Conservation (phyloP, 1,140 invertebrate genomes). For the Tribolium madens region DNA sequence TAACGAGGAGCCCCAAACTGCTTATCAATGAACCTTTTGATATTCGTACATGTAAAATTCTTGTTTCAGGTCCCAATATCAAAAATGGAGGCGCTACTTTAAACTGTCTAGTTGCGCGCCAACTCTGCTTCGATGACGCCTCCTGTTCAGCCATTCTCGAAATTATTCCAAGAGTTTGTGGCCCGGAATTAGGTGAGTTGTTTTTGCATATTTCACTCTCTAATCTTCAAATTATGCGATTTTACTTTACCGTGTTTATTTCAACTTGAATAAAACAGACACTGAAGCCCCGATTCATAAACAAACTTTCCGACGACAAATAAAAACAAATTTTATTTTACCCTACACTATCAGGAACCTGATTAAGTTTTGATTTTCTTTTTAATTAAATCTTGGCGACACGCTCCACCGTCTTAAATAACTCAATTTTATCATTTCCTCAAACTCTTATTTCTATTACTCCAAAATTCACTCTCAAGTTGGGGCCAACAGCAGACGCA, state of each 20-base stretch:
- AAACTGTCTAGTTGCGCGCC: constrained; percentile 86
- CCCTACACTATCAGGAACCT: constrained; percentile 10
- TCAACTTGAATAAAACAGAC: constrained; percentile 27
- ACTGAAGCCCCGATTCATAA: constrained; percentile 12
- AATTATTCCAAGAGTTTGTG: constrained; percentile 89
- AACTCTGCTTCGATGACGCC: constrained; percentile 87
- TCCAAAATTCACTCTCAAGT: not conserved
- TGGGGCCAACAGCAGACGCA: not conserved
- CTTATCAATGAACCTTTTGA: constrained; percentile 32
- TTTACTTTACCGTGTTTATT: constrained; percentile 29
- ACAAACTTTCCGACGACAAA: constrained; percentile 22
- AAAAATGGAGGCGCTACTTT: constrained; percentile 82
- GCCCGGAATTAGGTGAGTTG: constrained; percentile 85
- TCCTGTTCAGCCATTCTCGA: constrained; percentile 89
- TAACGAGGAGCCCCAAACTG: constrained; percentile 14
- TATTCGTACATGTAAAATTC: constrained; percentile 56
- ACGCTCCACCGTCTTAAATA: constrained; percentile 14
- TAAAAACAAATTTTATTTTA: constrained; percentile 33
- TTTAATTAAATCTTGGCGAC: constrained; percentile 20
- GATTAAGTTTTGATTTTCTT: constrained; percentile 34
- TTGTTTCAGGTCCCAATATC: constrained; percentile 76
- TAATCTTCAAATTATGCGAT: constrained; percentile 34
- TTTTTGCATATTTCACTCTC: constrained; percentile 49
- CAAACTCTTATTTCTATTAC: constrained; percentile 25
- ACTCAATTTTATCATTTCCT: constrained; percentile 27